Conservation (phyloP, 2,113 vertebrate genomes). For the Zosterops borbonicus region DNA sequence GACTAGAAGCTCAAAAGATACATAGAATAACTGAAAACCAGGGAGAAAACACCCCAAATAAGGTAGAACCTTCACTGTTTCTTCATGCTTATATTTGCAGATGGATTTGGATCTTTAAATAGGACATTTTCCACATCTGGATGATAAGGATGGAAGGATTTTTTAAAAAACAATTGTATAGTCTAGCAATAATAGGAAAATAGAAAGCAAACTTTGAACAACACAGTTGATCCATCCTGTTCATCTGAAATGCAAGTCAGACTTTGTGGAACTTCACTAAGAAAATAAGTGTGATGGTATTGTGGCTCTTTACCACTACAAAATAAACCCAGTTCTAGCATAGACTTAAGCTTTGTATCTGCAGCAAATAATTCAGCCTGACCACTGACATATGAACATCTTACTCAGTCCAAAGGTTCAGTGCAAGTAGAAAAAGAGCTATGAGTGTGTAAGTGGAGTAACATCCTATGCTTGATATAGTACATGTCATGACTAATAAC, state of each 20-base stretch:
- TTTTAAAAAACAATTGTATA: neutral
- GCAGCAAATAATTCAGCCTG: neutral
- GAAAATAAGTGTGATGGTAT: neutral
- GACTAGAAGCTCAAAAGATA: neutral
- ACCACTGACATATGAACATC: neutral
- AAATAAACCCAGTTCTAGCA: neutral
- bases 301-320: neutral
- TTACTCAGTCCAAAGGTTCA: neutral
- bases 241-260: neutral
- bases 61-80: neutral
- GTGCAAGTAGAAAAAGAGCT: neutral
- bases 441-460: neutral
- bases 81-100: neutral
- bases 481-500: neutral
- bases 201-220: conserved; percentile 4
- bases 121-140: neutral
- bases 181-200: neutral
- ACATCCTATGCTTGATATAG: neutral
- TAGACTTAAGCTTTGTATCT: neutral
- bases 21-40: neutral
- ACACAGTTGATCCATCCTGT: neutral
- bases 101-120: neutral
- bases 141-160: neutral
- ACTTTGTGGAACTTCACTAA: neutral
- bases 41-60: neutral